phyloP scores from a whole-genome alignment of 2,888 invertebrate species.

The Capitulum mitella region DNA sequence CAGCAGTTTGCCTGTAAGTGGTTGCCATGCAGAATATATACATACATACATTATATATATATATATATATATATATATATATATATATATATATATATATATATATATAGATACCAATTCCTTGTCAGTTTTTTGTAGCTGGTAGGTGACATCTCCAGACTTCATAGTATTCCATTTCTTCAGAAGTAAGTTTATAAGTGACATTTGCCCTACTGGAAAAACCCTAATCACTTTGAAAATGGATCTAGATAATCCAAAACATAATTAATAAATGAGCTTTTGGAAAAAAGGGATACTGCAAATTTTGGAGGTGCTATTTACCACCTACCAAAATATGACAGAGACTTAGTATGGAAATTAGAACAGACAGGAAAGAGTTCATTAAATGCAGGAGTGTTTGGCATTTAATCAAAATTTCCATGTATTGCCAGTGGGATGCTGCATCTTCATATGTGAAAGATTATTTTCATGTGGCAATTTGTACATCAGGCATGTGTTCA shows the following conservation, averaged over 20 bases:
- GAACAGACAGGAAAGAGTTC: too few relatives aligned
- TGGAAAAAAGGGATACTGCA: not conserved
- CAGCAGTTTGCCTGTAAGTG: constrained; percentile 19
- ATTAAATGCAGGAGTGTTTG: too few relatives aligned
- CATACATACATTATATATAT: not conserved
- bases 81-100: constrained; percentile 25
- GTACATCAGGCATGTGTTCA: too few relatives aligned
- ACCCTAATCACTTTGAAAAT: too few relatives aligned
- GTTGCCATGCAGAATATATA: not conserved
- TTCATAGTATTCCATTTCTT: not conserved
- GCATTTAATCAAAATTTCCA: too few relatives aligned
- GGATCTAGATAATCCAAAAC: too few relatives aligned
- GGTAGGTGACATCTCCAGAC: not conserved
- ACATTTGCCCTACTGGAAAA: not conserved
- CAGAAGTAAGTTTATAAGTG: not conserved
- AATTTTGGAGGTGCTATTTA: too few relatives aligned
- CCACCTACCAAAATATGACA: too few relatives aligned
- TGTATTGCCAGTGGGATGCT: too few relatives aligned
- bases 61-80: constrained; percentile 23
- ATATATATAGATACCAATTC: not conserved
- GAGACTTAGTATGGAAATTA: too few relatives aligned
- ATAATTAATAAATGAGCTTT: not conserved
- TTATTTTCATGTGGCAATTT: too few relatives aligned
- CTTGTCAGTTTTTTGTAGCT: not conserved
- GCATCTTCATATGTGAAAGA: too few relatives aligned